Base-by-base conservation (phyloP, 2,113 vertebrate species). In the Poecile atricapillus region DNA sequence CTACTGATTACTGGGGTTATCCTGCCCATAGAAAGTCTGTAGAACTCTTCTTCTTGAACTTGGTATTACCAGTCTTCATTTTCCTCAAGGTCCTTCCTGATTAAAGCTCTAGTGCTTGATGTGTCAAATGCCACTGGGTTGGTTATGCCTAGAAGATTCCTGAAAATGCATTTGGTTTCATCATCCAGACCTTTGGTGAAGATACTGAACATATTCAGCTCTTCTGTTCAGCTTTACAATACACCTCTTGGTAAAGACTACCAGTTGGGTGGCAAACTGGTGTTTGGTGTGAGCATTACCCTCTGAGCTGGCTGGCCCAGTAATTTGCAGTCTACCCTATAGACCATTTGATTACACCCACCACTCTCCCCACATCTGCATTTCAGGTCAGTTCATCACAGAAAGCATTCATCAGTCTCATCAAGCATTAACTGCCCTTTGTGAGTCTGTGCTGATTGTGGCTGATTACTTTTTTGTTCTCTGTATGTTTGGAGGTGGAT, bases 281-380 rank as follows among this genome's bases (percentile, higher is more conserved):
- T 35, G 8, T 91, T 87, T 89, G 47, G 56, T 68, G 24, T 49
- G 50, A 83, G 33, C 49, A 24, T 64, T 82, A 43, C 23, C 7
- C 31, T 92, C 39, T 50, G 33, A 91, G 53, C n/a, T 37, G 41
- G 9, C 69, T 80, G 50, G 59, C 47, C 19, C 0, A 0, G 22
- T 77, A 33, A 65, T 78, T 86, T 90, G 88, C 43, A 44, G 1
- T 74, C 43, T 92, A 33, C 12, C 22, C 41, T n/a, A 30, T 21
- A 93, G 83, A 75, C 35, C 47, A 53, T 94, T 83, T 87, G 68
- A 92, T 90, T 93, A 65, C 27, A 86, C 83, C 52, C 88, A 89
- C 83, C 76, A 63, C 64, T 62, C 47, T 90, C 50, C 50, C 88
- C 83, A 74, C 39, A 85, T 83, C 71, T 93, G 75, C 35, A n/a